Percentiles rank a stretch among this genome's conserved stretches.
phyloP scores from a whole-genome alignment of 2,888 invertebrate species.

The Tenthredo amoena region DNA sequence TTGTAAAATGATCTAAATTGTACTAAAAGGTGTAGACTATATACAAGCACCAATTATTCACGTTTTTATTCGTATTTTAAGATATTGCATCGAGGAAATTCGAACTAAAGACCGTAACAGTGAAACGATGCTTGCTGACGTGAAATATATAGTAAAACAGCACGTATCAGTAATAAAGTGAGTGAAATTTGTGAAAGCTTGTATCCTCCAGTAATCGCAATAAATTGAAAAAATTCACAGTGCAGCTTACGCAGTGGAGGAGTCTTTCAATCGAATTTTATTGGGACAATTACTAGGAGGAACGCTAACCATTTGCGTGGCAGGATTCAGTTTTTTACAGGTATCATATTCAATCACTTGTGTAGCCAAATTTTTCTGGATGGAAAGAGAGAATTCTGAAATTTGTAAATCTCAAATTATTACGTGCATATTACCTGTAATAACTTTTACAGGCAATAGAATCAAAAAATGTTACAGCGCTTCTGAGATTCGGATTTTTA shows the following conservation, averaged over 20 bases:
- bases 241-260: constrained; percentile 6
- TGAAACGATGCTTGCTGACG: neutral
- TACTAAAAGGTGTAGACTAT: neutral
- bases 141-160: constrained; percentile 15
- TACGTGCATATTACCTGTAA: neutral
- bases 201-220: neutral
- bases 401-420: neutral
- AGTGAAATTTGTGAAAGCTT: neutral
- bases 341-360: neutral
- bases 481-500: constrained; percentile 18
- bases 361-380: neutral
- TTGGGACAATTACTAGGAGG: constrained; percentile 45
- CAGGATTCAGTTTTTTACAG: constrained; percentile 36
- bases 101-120: neutral
- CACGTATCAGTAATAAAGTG: constrained; percentile 26
- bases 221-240: neutral
- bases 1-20: neutral
- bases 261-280: constrained; percentile 38
- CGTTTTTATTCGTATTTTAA: neutral
- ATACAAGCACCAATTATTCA: neutral
- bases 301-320: constrained; percentile 33
- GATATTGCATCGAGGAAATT: constrained; percentile 27
- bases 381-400: neutral
- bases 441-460: constrained; percentile 33
- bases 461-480: constrained; percentile 18